Percentiles rank a stretch among this genome's conserved stretches.
These are phyloP conservation scores for Tenthredo notha DNA, from an alignment of 2,888 invertebrate species.

Conservation along the genomic window DNA sequence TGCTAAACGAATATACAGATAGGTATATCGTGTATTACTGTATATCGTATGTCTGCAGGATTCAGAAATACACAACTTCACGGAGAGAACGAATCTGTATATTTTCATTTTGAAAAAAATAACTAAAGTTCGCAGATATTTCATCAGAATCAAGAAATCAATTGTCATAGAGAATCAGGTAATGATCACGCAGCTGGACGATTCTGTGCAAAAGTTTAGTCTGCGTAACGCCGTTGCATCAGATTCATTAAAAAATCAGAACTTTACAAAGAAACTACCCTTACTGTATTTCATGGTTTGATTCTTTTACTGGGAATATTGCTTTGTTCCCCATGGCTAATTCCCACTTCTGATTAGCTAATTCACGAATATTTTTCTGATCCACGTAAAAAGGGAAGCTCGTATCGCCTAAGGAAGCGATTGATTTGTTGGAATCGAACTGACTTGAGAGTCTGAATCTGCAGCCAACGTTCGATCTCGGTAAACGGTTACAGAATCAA, in stretches of 20 bases:
- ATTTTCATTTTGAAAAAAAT: neutral
- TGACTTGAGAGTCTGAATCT: slow-evolving; percentile 64
- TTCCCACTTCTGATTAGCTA: too few species aligned
- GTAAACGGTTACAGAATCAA: slow-evolving; percentile 13
- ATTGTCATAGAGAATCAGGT: slow-evolving; percentile 70
- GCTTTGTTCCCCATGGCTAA: neutral
- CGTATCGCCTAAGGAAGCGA: too few species aligned
- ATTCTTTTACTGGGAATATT: slow-evolving; percentile 10
- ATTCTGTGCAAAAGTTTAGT: slow-evolving; percentile 71
- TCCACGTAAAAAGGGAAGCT: too few species aligned
- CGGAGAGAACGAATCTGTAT: neutral
- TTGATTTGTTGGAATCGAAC: too few species aligned
- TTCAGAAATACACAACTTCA: neutral
- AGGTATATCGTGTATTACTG: neutral
- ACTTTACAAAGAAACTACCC: neutral
- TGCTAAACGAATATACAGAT: neutral
- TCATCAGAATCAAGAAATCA: neutral
- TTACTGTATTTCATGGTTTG: neutral
- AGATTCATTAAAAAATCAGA: slow-evolving; percentile 55
- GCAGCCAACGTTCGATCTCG: slow-evolving; percentile 73
- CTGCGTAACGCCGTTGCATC: slow-evolving; percentile 61
- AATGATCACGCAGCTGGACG: slow-evolving; percentile 72
- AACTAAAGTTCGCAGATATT: neutral
- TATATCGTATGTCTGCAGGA: too few species aligned
- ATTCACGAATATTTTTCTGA: too few species aligned